Evolutionary conservation across 2,797 vertebrate species (phyloP).

Genomic region (Sebastes wilsoni): DNA sequence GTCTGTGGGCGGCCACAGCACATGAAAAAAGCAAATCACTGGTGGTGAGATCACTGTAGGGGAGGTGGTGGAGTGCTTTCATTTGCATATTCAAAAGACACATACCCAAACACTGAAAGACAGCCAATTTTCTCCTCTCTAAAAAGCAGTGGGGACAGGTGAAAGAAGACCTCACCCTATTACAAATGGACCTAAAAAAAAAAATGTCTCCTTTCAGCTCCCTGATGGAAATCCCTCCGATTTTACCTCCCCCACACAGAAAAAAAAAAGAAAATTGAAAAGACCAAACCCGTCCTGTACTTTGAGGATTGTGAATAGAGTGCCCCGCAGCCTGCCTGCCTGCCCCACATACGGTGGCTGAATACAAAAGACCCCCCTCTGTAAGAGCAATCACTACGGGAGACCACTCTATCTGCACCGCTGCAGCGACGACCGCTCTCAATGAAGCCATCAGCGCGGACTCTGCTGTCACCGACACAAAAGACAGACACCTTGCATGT

Average conservation of each 20-base stretch:
- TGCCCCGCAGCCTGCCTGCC: conserved; percentile 58
- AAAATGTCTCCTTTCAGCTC: conserved; percentile 46
- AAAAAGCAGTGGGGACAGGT: conserved; percentile 58
- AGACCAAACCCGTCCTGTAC: conserved; percentile 71
- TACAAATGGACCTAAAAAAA: conserved; percentile 22
- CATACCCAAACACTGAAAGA: conserved; percentile 46
- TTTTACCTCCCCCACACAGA: neutral
- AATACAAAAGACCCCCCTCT: conserved; percentile 78
- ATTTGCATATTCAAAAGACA: conserved; percentile 72
- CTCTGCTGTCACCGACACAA: conserved; percentile 35
- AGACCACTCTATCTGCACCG: conserved; percentile 68
- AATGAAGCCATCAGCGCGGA: conserved; percentile 70
- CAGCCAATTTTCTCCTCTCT: conserved; percentile 40
- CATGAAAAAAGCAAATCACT: conserved; percentile 43
- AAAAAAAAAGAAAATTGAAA: conserved; percentile 45
- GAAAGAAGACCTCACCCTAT: conserved; percentile 53
- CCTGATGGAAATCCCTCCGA: conserved; percentile 39
- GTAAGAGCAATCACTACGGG: conserved; percentile 70
- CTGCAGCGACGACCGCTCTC: conserved; percentile 54
- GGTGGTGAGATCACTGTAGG: conserved; percentile 53
- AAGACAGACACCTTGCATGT: conserved; percentile 34
- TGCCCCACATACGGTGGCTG: conserved; percentile 72
- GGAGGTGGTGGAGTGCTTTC: conserved; percentile 15
- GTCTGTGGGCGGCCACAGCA: conserved; percentile 17
- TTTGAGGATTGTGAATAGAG: conserved; percentile 74